Evolutionary conservation across 2,113 vertebrate genomes (phyloP).

Genomic region (Cariama cristata): DNA sequence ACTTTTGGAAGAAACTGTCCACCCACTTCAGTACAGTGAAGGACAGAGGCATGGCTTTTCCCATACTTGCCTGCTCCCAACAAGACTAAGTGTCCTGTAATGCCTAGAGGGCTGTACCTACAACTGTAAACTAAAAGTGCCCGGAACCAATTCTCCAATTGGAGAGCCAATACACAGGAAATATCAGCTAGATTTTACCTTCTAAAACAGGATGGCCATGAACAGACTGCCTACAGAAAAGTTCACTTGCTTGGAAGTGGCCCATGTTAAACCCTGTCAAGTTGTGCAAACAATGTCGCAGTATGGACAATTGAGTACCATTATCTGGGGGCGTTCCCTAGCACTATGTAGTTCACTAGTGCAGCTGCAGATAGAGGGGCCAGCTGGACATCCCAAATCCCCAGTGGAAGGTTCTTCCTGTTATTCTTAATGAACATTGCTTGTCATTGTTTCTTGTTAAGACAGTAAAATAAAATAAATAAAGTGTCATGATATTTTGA

Average conservation of each 20-base stretch:
- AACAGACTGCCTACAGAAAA: background rate
- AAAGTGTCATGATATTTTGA: background rate
- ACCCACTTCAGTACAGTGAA: background rate
- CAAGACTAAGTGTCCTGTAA: background rate
- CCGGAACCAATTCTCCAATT: background rate
- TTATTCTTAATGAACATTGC: background rate
- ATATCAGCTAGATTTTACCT: background rate
- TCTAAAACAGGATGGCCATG: background rate
- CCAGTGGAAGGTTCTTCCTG: background rate
- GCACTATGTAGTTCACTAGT: background rate
- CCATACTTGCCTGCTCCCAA: background rate
- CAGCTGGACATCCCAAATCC: background rate
- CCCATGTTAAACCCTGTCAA: background rate
- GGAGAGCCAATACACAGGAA: background rate
- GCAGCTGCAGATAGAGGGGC: background rate
- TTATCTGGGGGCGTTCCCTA: background rate
- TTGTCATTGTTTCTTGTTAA: background rate
- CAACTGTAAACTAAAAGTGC: background rate
- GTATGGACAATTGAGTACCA: background rate
- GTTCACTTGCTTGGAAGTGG: background rate
- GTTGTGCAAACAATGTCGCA: background rate
- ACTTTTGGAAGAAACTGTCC: background rate
- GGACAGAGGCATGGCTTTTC: background rate
- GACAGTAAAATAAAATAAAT: background rate
- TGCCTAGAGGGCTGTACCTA: background rate